Percentiles rank a stretch among this genome's conserved stretches.
phyloP scores from a whole-genome alignment of 2,113 vertebrate genomes.

The Petrocephalus microphthalmus region DNA sequence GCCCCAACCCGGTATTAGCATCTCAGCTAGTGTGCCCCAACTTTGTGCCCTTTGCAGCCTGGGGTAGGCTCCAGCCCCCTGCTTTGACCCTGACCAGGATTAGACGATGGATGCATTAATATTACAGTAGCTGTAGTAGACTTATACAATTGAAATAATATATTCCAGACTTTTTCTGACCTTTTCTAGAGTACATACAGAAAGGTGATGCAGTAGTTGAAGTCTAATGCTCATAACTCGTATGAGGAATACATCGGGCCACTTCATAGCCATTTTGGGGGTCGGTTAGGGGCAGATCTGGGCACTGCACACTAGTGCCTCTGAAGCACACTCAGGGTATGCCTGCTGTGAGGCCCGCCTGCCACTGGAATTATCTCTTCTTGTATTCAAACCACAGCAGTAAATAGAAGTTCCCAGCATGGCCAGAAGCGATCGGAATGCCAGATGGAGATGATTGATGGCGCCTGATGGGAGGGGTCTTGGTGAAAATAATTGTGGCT shows the following conservation, averaged over 20 bases:
- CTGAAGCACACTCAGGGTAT: constrained; percentile 13
- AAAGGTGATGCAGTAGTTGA: not conserved
- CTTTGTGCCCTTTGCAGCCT: not conserved
- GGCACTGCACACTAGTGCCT: not conserved
- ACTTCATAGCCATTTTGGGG: not conserved
- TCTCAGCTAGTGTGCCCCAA: not conserved
- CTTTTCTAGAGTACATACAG: not conserved
- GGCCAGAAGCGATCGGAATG: not conserved
- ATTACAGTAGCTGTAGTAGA: not conserved
- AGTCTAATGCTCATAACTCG: not conserved
- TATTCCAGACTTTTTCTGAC: not conserved
- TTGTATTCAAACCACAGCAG: not conserved
- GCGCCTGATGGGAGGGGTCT: not conserved
- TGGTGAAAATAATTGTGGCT: not conserved
- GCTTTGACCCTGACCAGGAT: not conserved
- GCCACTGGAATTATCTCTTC: not conserved
- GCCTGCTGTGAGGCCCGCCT: not conserved
- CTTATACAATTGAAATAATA: not conserved
- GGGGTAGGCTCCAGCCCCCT: not conserved
- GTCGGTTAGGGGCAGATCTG: not conserved
- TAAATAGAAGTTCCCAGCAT: not conserved
- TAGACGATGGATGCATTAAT: not conserved
- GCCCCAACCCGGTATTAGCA: too few species aligned
- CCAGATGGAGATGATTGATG: not conserved
- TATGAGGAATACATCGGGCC: not conserved